Conservation (phyloP, 1,140 invertebrate species). For the Aphidius ervi region DNA sequence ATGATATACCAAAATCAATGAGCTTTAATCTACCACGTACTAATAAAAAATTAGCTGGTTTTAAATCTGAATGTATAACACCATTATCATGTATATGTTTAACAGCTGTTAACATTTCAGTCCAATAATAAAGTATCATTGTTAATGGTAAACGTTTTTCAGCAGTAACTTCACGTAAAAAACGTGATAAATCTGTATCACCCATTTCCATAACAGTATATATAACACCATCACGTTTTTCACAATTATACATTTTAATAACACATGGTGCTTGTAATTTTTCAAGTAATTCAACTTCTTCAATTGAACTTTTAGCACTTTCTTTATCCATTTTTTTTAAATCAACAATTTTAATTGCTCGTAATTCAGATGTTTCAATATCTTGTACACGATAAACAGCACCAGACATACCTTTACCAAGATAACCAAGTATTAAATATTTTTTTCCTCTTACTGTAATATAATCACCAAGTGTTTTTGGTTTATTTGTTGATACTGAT, state of each 20-base stretch:
- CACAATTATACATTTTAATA: constrained; percentile 79
- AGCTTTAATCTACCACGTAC: constrained; percentile 84
- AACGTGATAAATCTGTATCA: constrained; percentile 78
- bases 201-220: constrained; percentile 91
- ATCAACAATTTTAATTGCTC: constrained; percentile 60
- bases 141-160: constrained; percentile 61
- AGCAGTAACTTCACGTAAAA: constrained; percentile 62
- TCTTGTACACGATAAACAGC: constrained; percentile 55
- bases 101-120: constrained; percentile 89
- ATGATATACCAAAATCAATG: constrained; percentile 98
- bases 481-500: constrained; percentile 24
- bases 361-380: constrained; percentile 48
- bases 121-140: constrained; percentile 87
- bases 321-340: constrained; percentile 59
- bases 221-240: constrained; percentile 61
- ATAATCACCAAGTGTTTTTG: constrained; percentile 25
- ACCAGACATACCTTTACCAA: constrained; percentile 62
- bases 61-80: constrained; percentile 95
- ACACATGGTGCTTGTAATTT: constrained; percentile 81
- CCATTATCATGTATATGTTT: constrained; percentile 86
- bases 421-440: constrained; percentile 40
- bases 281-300: constrained; percentile 84
- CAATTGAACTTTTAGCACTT: constrained; percentile 75
- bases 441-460: constrained; percentile 39
- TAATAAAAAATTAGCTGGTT: constrained; percentile 94